Base-by-base conservation (phyloP, 2,113 vertebrate species). In the Salvelinus sp. region DNA sequence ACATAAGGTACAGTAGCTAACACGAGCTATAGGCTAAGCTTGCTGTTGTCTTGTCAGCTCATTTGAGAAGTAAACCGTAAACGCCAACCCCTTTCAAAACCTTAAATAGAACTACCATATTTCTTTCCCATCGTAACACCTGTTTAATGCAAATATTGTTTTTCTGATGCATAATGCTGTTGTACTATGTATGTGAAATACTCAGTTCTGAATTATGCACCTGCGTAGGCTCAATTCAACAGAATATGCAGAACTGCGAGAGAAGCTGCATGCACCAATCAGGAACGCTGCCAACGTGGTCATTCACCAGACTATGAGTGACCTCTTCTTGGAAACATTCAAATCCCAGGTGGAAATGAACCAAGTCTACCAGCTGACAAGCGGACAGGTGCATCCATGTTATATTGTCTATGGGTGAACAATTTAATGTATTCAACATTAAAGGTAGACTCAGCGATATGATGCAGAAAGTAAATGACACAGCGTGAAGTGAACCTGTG, bases 321-420 rank as follows among this genome's bases (percentile, higher is more conserved):
- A 99, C 76, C 92, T 96, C 30, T 99, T 99, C 85, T 87, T 99
- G 89, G 97, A 98, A 65, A 97, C 97, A 0, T 99, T 99, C 74
- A 95, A 90, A 30, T 93, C 94, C 60, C 91, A 97, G 68, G 96
- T 97, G 81, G 95, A 95, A 79, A 91, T 91, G 58, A 99, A 98
- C 79, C 94, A 91, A n/a, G 22, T 85, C 0, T 97, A 98, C 66
- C n/a, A 77, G 0, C 81, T 94, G 68, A 93, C 95, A 57, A 94
- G 92, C 76, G 94, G 89, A 83, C 96, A 96, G 96, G 97, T 98
- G 74, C 72, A 63, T 6, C 63, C 0, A 9, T 65, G 23, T 5
- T 28, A 66, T 66, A 18, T 18, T 16, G 13, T 30, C 12, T 54
- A 54, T 54, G 50, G 50, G 50, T 54, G 50, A 54, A 54, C 50